phyloP scores from a whole-genome alignment of 2,888 invertebrate species.

The Pteria penguin region DNA sequence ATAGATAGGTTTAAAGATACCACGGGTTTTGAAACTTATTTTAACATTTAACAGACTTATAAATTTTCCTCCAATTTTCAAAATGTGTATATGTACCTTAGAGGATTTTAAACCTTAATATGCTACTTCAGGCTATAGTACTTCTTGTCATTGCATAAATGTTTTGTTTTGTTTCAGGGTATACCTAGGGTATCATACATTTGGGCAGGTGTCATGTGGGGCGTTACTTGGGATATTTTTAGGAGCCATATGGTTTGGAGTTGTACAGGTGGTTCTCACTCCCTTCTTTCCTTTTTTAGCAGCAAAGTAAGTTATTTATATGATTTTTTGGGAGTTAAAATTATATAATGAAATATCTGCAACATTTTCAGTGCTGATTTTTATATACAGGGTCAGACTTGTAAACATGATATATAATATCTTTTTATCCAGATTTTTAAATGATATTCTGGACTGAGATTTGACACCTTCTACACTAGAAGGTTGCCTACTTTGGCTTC shows the following conservation, averaged over 20 bases:
- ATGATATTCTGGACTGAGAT: too few species aligned
- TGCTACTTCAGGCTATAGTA: background rate
- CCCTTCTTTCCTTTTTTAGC: constrained; percentile 92
- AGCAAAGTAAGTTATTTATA: constrained; percentile 91
- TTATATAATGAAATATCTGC: too few species aligned
- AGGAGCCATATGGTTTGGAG: constrained; percentile 90
- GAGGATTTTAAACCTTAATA: background rate
- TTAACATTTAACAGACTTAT: too few species aligned
- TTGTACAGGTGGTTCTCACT: constrained; percentile 89
- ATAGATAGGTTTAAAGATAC: too few species aligned
- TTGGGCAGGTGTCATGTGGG: constrained; percentile 90
- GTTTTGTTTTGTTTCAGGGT: constrained; percentile 84
- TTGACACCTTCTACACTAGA: too few species aligned
- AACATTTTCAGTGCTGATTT: too few species aligned
- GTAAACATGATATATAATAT: too few species aligned
- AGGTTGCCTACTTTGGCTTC: too few species aligned
- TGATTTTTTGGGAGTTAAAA: too few species aligned
- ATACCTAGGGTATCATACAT: constrained; percentile 92
- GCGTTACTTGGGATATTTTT: constrained; percentile 87
- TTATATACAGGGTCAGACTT: too few species aligned
- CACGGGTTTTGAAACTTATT: too few species aligned
- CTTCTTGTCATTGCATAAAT: background rate
- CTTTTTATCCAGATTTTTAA: too few species aligned
- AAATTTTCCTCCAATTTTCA: background rate
- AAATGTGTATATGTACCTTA: background rate